These are phyloP conservation scores for Stichopus chloronotus DNA, from an alignment of 35 echinoderm and acorn worm genomes.

Conservation along the genomic window DNA sequence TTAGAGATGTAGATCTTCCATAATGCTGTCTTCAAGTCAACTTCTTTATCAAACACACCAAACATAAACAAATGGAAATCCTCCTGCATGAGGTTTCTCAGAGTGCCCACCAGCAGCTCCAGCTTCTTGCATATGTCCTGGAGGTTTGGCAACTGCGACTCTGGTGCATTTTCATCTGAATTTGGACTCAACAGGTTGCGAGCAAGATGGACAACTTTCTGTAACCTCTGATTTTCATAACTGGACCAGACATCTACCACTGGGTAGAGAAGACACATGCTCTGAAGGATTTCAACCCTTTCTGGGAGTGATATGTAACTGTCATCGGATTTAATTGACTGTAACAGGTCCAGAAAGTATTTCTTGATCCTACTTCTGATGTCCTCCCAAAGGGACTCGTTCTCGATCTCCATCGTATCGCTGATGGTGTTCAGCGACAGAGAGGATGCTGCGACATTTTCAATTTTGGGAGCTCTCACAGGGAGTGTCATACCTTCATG, in stretches of 20 bases:
- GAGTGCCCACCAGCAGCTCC: neutral
- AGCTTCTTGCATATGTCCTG: slow-evolving; percentile 39
- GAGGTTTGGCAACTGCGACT: neutral
- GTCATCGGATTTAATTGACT: slow-evolving; percentile 17
- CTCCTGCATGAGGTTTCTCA: slow-evolving; percentile 71
- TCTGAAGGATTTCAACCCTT: slow-evolving; percentile 76
- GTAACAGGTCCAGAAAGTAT: slow-evolving; percentile 71
- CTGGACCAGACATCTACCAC: slow-evolving; percentile 77
- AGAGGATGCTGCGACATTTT: slow-evolving; percentile 58
- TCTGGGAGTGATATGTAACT: neutral
- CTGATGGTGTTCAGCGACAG: slow-evolving; percentile 83
- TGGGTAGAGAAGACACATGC: slow-evolving; percentile 86
- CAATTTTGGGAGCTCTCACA: slow-evolving; percentile 70
- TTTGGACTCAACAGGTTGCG: neutral
- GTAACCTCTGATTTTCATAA: slow-evolving; percentile 73
- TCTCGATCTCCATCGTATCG: slow-evolving; percentile 75
- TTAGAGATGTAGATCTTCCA: slow-evolving; percentile 74
- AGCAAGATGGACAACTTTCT: slow-evolving; percentile 54
- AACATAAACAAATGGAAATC: slow-evolving; percentile 70
- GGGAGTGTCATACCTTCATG: slow-evolving; percentile 90
- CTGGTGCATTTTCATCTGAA: neutral
- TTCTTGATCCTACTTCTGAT: slow-evolving; percentile 73
- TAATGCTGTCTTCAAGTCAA: slow-evolving; percentile 65
- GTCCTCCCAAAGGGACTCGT: slow-evolving; percentile 91
- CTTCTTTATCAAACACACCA: slow-evolving; percentile 71